phyloP scores from a whole-genome alignment of 1,140 invertebrate genomes.

The Gonioctena quinquepunctata region DNA sequence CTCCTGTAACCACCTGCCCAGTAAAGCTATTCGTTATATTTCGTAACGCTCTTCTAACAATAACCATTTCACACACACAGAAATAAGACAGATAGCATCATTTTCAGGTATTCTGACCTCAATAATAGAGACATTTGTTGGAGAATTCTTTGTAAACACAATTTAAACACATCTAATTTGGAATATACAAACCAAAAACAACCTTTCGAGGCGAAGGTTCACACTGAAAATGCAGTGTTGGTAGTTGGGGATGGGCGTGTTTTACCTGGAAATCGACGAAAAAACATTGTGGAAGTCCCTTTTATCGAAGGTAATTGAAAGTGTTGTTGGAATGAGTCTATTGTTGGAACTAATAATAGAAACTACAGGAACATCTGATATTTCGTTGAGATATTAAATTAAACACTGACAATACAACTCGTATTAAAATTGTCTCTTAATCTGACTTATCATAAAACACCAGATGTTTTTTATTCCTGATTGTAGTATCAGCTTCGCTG shows the following conservation, averaged over 20 bases:
- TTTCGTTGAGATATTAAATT: too few relatives aligned
- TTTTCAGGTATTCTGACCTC: constrained; percentile 30
- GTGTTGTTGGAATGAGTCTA: too few relatives aligned
- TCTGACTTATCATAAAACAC: too few relatives aligned
- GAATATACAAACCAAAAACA: constrained; percentile 35
- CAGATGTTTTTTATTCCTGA: too few relatives aligned
- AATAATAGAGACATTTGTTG: constrained; percentile 37
- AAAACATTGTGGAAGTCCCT: constrained; percentile 33
- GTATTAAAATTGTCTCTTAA: too few relatives aligned
- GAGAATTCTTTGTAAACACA: constrained; percentile 31
- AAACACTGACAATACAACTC: too few relatives aligned
- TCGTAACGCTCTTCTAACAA: not conserved
- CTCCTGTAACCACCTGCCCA: not conserved
- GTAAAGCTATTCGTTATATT: constrained; percentile 11
- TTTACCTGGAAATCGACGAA: constrained; percentile 27
- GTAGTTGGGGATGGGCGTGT: not conserved
- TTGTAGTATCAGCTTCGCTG: too few relatives aligned
- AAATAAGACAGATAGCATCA: constrained; percentile 25
- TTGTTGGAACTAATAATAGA: too few relatives aligned
- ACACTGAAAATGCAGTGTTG: constrained; percentile 15
- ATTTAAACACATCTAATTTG: constrained; percentile 37
- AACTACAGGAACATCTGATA: too few relatives aligned
- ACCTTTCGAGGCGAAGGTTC: constrained; percentile 10
- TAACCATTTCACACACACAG: constrained; percentile 2
- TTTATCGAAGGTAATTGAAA: too few relatives aligned